A percentile compares a stretch with the other conserved stretches of the same genome.
Evolutionary conservation across 2,797 vertebrate species (phyloP).

Genomic region (Coranthus polyacanthus): DNA sequence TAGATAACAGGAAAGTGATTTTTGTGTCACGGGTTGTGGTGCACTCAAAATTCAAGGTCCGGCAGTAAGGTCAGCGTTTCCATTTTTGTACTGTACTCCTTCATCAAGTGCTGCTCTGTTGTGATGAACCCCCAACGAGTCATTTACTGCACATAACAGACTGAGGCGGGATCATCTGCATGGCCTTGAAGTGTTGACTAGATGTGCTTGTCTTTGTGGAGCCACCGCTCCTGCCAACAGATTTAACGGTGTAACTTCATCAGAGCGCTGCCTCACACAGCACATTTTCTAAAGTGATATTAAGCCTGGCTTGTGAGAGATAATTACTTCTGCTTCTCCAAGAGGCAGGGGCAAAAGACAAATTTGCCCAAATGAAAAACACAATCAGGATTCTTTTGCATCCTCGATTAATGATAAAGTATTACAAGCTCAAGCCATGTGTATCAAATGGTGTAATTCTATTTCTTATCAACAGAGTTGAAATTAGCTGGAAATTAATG

Average conservation of each 20-base stretch:
- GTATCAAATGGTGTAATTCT: constrained; percentile 46
- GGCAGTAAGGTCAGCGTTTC: neutral
- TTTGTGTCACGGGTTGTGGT: neutral
- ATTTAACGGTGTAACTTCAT: constrained; percentile 50
- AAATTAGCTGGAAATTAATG: constrained; percentile 32
- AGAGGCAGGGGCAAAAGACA: constrained; percentile 33
- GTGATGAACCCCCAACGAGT: constrained; percentile 10
- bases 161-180: neutral
- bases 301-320: constrained; percentile 39
- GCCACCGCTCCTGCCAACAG: constrained; percentile 30
- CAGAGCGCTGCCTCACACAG: constrained; percentile 42
- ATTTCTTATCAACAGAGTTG: constrained; percentile 42
- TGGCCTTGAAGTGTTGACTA: constrained; percentile 6
- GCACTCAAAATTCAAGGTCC: neutral
- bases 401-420: constrained; percentile 40
- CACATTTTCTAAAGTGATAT: constrained; percentile 55
- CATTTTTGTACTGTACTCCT: too few species aligned
- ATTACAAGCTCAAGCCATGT: constrained; percentile 31
- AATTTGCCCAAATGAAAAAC: constrained; percentile 49
- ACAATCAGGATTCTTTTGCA: constrained; percentile 45
- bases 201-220: neutral
- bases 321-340: constrained; percentile 47
- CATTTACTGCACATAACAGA: constrained; percentile 7
- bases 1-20: neutral
- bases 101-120: neutral